Evolutionary conservation across 2,888 invertebrate species (phyloP).

Genomic region (Colletes collaris): DNA sequence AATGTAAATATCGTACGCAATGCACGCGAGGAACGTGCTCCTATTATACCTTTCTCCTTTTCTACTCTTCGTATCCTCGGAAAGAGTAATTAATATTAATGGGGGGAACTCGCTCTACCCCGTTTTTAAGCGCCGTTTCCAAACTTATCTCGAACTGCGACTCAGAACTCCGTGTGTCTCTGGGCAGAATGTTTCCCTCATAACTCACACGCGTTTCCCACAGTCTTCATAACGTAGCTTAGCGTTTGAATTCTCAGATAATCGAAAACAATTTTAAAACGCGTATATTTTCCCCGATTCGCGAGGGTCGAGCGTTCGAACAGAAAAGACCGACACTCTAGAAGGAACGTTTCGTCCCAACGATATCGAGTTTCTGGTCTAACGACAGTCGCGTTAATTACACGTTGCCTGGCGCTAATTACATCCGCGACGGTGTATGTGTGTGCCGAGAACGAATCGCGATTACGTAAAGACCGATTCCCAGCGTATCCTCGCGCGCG

Average conservation of each 20-base stretch:
- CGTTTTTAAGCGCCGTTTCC: conserved; percentile 38
- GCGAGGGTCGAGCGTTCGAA: no score
- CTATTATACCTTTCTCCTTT: conserved; percentile 62
- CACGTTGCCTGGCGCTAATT: conserved; percentile 53
- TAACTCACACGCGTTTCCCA: no score
- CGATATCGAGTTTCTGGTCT: conserved; percentile 34
- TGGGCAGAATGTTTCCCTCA: no score
- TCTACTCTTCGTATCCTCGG: conserved; percentile 22
- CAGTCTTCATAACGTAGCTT: no score
- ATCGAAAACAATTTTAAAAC: no score
- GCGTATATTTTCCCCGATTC: no score
- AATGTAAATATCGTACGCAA: conserved; percentile 64
- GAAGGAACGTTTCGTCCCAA: not conserved
- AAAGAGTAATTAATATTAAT: conserved; percentile 52
- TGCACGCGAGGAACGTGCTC: conserved; percentile 55
- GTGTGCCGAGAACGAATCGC: conserved; percentile 34
- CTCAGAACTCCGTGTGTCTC: no score
- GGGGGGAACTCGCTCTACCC: not conserved
- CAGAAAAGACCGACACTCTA: no score
- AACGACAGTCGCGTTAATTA: conserved; percentile 60
- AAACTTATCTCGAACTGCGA: no score
- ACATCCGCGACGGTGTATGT: conserved; percentile 45
- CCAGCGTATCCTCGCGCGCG: no score
- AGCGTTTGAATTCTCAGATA: no score
- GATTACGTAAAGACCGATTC: conserved; percentile 56